phyloP scores from a whole-genome alignment of 2,888 invertebrate genomes.

The Pseudanteris insignis region DNA sequence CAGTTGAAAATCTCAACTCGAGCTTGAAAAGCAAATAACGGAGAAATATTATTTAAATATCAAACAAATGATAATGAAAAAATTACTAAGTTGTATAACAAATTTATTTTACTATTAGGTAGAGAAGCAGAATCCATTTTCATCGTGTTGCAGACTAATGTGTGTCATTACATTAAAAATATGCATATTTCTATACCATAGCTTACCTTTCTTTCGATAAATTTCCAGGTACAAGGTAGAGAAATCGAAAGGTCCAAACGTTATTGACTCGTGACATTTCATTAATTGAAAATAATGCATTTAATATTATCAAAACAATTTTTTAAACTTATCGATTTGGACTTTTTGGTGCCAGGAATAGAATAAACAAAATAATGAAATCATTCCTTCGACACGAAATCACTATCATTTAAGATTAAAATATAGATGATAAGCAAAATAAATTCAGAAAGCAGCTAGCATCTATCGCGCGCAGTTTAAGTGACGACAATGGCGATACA shows the following conservation, averaged over 20 bases:
- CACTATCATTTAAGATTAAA: constrained; percentile 45
- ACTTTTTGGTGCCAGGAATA: constrained; percentile 1
- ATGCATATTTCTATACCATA: constrained; percentile 18
- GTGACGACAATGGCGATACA: constrained; percentile 47
- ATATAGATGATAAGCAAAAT: constrained; percentile 46
- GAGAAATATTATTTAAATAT: no score
- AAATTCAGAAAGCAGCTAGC: constrained; percentile 49
- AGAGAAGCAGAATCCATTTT: no score
- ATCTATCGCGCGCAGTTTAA: constrained; percentile 49
- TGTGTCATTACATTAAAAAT: constrained; percentile 27
- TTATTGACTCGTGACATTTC: no score
- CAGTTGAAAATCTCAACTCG: constrained; percentile 36
- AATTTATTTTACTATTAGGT: no score
- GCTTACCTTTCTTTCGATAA: constrained; percentile 2
- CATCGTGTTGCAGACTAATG: constrained; percentile 41
- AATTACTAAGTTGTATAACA: constrained; percentile 21
- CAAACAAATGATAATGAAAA: constrained; percentile 17
- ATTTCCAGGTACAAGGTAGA: constrained; percentile 9
- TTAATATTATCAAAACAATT: no score
- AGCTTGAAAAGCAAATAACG: constrained; percentile 26
- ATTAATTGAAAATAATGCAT: no score
- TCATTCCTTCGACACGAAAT: constrained; percentile 58
- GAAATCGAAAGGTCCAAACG: constrained; percentile 5
- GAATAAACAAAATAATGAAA: constrained; percentile 41
- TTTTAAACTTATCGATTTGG: not conserved